Evolutionary conservation across 2,113 vertebrate species (phyloP), one percentile per base, ranked within the genome.

Genomic region (Neotoma lepida): DNA sequence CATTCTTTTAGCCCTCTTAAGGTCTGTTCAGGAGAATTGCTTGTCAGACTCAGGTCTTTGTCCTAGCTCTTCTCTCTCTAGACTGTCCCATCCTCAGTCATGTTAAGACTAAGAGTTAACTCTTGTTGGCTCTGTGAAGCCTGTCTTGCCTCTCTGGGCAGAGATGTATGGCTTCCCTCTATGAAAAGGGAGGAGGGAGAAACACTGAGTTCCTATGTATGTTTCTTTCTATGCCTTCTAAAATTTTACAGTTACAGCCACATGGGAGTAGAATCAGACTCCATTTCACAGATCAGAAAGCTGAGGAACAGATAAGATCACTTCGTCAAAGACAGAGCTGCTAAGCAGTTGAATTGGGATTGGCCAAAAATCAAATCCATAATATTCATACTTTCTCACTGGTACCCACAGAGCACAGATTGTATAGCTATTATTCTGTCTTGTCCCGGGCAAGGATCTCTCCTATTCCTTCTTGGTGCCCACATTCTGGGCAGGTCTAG

Each of bases 181-280:
- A 0, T 18, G 44, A 63, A 84, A 49, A 86, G 12, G 18, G n/a
- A 68, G 20, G 49, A 12, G 2, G 61, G 26, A 26, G 14, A 51
- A 15, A 9, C 33, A 20, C 46, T 1, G 0, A 20, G 3, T 22
- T 9, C 22, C 6, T 41, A 1, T 1, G 51, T 1, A 1, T 15
- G 22, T 26, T 28, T 51, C 54, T 82, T 78, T 14, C 6, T 4
- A 1, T 3, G 26, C 30, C 39, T 28, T 51, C 26, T 71, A 17
- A 3, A 20, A 30, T 58, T 73, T 89, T 9, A 4, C 20, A 13
- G 7, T 56, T 22, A 41, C 24, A 78, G 28, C 20, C 54, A 7
- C 9, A 1, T 22, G 18, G 22, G 66, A 39, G 61, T 1, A 74
- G 22, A 84, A 17, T 58, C 9, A 46, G 20, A 61, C 18, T 18